Base-by-base conservation (phyloP, 2,888 invertebrate species). In the Eupithecia pulchellata region DNA sequence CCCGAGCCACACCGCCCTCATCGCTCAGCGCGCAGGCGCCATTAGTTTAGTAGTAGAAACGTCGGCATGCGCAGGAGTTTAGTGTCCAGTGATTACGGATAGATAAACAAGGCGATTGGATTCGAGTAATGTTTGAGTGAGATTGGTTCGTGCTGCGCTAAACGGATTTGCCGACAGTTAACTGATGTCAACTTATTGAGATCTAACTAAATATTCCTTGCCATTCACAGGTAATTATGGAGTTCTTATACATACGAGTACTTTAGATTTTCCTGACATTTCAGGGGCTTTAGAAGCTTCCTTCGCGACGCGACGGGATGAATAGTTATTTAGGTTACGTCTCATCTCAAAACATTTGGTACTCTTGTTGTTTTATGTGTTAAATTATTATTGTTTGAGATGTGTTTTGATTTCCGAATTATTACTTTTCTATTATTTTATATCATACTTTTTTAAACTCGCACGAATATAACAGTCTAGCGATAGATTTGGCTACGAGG, bases 11-110 rank as follows among this genome's bases (percentile, higher is more conserved):
- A 29, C 34, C 60, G 66, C 47, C 39, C 36, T 39, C 66, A 64
- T 64, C 72, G 63, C 66, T 65, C n/a, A 6, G n/a, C 5, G 63
- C 52, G 55, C 64, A 30, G 13, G 60, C 55, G 55, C 30, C 64
- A 65, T 68, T 65, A 52, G 67, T 69, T 73, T 69, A 64, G 72
- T 69, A 55, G 72, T 69, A 69, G 67, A 57, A 30, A 34, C 42
- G 68, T 67, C 66, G 65, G 55, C 27, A 47, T 64, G 69, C 55
- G 72, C 64, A 20, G 58, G 66, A 55, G 71, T 66, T 47, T 61
- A 62, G 71, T 65, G 68, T 39, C 30, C 36, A 60, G 55, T 67
- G 69, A 42, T 47, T 29, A 42, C 47, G 8, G 42, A 32, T 42
- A 42, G 62, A 66, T 66, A 60, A 55, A 55, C 55, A 52, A 25